Conservation (phyloP, 2,797 vertebrate species). For the Oreonectes daqikongensis region DNA sequence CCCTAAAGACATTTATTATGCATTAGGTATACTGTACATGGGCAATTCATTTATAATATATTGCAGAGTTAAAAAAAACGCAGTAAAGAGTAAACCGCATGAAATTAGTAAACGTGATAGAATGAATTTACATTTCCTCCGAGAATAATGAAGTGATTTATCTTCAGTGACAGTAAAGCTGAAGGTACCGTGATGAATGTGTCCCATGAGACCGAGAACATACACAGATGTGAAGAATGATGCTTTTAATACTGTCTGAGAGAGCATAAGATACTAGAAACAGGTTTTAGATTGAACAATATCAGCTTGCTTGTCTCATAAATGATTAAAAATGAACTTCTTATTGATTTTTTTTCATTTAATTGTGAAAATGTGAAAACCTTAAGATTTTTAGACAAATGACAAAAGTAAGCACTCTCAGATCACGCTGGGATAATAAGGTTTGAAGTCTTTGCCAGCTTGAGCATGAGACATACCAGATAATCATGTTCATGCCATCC, state of each 20-base stretch:
- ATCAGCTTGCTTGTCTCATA: not conserved
- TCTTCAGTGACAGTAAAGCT: conserved; percentile 7
- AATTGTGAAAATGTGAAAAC: conserved; percentile 2
- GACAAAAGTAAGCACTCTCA: no score
- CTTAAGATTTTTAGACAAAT: no score
- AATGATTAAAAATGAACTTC: not conserved
- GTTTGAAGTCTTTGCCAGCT: not conserved
- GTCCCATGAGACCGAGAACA: conserved; percentile 9
- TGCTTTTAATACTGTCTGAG: conserved; percentile 9
- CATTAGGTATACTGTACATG: no score
- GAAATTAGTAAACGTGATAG: not conserved
- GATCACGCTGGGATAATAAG: not conserved
- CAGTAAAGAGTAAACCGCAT: not conserved
- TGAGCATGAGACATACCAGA: no score
- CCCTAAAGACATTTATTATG: no score
- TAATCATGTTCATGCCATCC: no score
- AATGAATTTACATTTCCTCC: conserved; percentile 6
- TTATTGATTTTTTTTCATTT: not conserved
- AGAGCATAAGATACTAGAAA: not conserved
- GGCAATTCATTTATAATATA: not conserved
- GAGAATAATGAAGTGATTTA: conserved; percentile 13
- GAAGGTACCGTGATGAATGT: not conserved
- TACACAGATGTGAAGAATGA: not conserved
- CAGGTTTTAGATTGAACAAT: not conserved
- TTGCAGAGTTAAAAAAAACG: not conserved